Conservation (phyloP, 2,888 invertebrate species). For the Cheilosia variabilis region DNA sequence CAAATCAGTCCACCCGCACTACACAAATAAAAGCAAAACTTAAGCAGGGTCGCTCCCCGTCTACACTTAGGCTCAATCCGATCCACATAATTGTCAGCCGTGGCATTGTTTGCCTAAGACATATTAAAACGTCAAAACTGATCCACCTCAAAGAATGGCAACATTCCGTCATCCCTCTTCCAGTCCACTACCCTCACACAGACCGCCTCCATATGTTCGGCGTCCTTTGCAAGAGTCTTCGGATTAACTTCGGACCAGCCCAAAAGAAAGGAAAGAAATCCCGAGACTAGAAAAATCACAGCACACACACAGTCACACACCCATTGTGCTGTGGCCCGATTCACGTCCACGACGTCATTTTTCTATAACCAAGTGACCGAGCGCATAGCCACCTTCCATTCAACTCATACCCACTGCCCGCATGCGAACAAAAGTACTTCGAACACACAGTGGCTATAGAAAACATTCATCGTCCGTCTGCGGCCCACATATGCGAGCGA, state of each 20-base stretch:
- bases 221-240: conserved; percentile 47
- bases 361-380: conserved; percentile 62
- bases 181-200: neutral
- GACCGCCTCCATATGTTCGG: conserved; percentile 42
- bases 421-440: conserved; percentile 54
- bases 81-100: conserved; percentile 62
- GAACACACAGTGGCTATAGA: conserved; percentile 47
- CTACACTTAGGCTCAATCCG: conserved; percentile 34
- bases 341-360: conserved; percentile 29
- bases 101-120: conserved; percentile 62
- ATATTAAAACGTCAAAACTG: conserved; percentile 73
- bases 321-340: conserved; percentile 39
- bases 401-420: conserved; percentile 1
- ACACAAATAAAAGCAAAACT: conserved; percentile 6
- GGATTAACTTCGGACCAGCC: conserved; percentile 60
- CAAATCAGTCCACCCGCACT: neutral
- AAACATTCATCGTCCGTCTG: conserved; percentile 59
- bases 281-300: conserved; percentile 22
- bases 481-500: conserved; percentile 33
- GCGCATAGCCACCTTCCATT: conserved; percentile 66
- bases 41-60: neutral
- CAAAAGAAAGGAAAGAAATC: conserved; percentile 13
- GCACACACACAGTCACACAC: conserved; percentile 22
- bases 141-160: conserved; percentile 66
- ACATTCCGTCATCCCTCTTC: conserved; percentile 46